phyloP scores from a whole-genome alignment of 2,888 invertebrate species.

The Theretra japonica region DNA sequence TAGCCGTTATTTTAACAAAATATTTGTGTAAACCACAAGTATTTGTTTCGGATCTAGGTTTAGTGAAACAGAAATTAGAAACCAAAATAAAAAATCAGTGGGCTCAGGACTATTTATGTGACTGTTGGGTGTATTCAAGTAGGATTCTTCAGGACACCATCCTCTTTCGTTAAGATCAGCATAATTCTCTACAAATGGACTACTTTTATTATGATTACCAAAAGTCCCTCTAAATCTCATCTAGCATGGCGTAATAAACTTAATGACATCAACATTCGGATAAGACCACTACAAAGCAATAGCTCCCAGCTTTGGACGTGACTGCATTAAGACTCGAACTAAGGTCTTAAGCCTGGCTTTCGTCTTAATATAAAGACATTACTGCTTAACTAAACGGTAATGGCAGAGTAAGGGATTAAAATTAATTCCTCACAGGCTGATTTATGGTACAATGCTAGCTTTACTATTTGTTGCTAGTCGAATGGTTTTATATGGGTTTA shows the following conservation, averaged over 20 bases:
- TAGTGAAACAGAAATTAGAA: no score
- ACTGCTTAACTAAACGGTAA: conserved; percentile 27
- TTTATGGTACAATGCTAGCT: conserved; percentile 11
- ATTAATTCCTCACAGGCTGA: conserved; percentile 13
- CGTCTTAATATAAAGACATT: conserved; percentile 23
- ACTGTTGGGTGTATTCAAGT: no score
- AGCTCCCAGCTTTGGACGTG: conserved; percentile 5
- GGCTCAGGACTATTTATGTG: no score
- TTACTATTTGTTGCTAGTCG: conserved; percentile 14
- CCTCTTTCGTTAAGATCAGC: background rate
- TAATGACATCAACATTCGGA: background rate
- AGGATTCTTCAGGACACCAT: no score
- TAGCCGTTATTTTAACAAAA: no score
- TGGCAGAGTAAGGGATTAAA: conserved; percentile 19
- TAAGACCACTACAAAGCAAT: conserved; percentile 9
- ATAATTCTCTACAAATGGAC: background rate
- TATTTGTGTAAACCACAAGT: no score
- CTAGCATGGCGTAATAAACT: background rate
- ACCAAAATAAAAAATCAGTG: no score
- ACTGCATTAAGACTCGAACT: conserved; percentile 21
- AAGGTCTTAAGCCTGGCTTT: conserved; percentile 23
- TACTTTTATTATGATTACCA: background rate
- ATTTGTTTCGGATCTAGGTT: no score
- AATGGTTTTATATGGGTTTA: background rate
- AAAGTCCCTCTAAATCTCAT: background rate